Base-by-base conservation (phyloP, 2,113 vertebrate genomes). In the Petromus typicus region DNA sequence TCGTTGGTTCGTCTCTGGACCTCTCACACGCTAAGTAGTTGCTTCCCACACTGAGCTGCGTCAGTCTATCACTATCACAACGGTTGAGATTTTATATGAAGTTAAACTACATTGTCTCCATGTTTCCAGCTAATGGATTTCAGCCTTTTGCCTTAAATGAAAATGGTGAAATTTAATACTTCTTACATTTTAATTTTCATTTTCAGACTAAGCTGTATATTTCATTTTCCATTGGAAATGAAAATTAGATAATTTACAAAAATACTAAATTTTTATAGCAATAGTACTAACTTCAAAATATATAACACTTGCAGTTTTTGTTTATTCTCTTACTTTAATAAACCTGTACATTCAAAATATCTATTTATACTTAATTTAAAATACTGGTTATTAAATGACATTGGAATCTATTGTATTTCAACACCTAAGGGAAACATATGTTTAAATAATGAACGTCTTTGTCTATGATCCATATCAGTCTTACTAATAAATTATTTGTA, bases 291-390 rank as follows among this genome's bases (percentile, higher is more conserved):
- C 5, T 64, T 56, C n/a, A 59, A 59, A 90, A 90, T 20, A 3
- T 12, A 20, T 86, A 69, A 51, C 0, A 71, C 25, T 1, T 3
- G 30, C 34, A 76, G 76, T 91, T 85, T 45, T 14, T 14, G 7
- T 54, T 67, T 81, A 34, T 78, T 86, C 12, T 9, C 0, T 48
- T 71, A 59, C 59, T 81, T 95, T 90, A 89, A 78, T 45, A 79
- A 59, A 51, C 13, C 37, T 82, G 1, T 51, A 34, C 57, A 80
- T 80, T 30, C 67, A 40, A 56, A 13, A 14, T 2, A 20, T 1
- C 3, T 64, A 14, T 4, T 40, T 2, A 3, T 89, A 51, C 1
- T 16, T 10, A 45, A 3, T 3, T 2, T 25, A 64, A 75, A 86
- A 3, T 56, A 40, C 6, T 59, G 3, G 4, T 75, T 83, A 54